Percentiles rank a stretch among this genome's conserved stretches.
Conservation (phyloP, 2,888 invertebrate genomes). For the Lymantria monacha region DNA sequence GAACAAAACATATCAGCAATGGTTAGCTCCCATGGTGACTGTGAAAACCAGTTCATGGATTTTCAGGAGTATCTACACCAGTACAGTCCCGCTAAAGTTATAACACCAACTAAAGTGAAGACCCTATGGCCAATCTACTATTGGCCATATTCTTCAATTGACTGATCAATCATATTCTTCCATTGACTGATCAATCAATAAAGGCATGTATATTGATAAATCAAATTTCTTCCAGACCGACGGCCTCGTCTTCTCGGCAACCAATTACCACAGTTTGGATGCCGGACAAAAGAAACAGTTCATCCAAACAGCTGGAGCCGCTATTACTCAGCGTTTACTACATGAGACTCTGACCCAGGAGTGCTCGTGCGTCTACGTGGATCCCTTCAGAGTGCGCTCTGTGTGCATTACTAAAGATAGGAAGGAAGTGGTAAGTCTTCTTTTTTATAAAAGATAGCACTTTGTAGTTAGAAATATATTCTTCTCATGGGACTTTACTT, state of each 20-base stretch:
- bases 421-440: slow-evolving; percentile 59
- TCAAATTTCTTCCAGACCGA: slow-evolving; percentile 65
- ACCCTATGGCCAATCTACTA: no score
- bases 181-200: no score
- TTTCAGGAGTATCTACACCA: no score
- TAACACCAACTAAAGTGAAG: no score
- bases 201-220: background rate
- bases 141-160: no score
- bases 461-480: no score
- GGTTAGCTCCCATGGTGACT: no score
- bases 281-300: slow-evolving; percentile 83
- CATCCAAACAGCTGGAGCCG: slow-evolving; percentile 75
- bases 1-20: no score
- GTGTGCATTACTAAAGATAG: slow-evolving; percentile 57
- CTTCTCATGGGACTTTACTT: background rate
- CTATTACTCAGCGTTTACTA: slow-evolving; percentile 65
- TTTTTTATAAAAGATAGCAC: background rate
- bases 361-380: slow-evolving; percentile 64
- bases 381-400: slow-evolving; percentile 57
- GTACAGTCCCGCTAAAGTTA: no score
- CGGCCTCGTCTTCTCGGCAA: slow-evolving; percentile 85
- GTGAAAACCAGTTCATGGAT: no score
- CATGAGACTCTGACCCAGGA: slow-evolving; percentile 60
- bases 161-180: no score
- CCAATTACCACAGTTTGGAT: slow-evolving; percentile 80